Base-by-base conservation (phyloP, 2,888 invertebrate genomes). In the Chloromyia formosa region DNA sequence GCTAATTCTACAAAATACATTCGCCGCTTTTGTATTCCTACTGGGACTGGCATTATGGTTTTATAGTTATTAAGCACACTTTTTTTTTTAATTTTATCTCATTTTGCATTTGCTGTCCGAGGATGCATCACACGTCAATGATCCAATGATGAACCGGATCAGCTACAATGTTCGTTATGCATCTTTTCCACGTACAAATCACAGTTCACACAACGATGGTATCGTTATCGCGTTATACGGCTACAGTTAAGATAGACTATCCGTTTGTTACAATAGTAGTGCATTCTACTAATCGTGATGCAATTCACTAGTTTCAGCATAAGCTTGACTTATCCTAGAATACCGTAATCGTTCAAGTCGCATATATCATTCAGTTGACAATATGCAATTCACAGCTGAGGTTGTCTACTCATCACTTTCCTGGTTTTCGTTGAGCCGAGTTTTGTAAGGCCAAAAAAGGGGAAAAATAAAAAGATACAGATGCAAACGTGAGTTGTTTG, bases 311-410 rank as follows among this genome's bases (percentile, higher is more conserved):
- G 35, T 66, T 49, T 66, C 66, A 12, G 64, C 42, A 45, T 49
- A 49, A 62, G 16, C 20, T 61, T 22, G 22, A 7, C 16, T 66
- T 45, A 66, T 45, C 66, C 66, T 66, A 49, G 66, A 66, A 66
- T 66, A 45, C n/a, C 45, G 66, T n/a, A 40, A 40, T 10, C 14
- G 12, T 45, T 45, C 35, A 35, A 35, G 20, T 66, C 66, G n/a
- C 66, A 49, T 66, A 10, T 49, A 66, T 66, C 45, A 66, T 49
- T 9, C 22, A 14, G 66, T 66, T 66, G 66, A 66, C 66, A 66
- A 66, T 66, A 49, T 62, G 22, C 35, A 49, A 22, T 40, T 62
- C 40, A 23, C 62, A 40, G 62, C 45, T 66, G 66, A 66, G 22
- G 18, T 45, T 45, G 45, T 23, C 22, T 45, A 16, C 35, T 49